A percentile compares a stretch with the other conserved stretches of the same genome.
These are phyloP conservation scores for Poeciliopsis presidionis DNA, from an alignment of 2,797 vertebrate genomes.

Conservation along the genomic window DNA sequence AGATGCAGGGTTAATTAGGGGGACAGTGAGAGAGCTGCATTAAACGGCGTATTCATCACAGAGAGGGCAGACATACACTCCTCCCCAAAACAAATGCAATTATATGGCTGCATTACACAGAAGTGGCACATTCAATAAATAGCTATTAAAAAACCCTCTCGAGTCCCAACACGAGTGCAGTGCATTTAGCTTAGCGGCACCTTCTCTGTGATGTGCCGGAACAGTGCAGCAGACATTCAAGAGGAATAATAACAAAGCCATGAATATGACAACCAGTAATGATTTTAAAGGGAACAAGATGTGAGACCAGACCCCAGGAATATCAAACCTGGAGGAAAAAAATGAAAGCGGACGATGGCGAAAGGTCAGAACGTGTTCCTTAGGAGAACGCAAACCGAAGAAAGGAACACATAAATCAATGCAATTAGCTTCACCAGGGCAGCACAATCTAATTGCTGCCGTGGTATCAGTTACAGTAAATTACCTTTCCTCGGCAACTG, in stretches of 20 bases:
- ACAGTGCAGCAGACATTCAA: neutral
- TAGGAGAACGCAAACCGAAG: neutral
- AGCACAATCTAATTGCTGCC: conserved; percentile 40
- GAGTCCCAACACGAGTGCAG: neutral
- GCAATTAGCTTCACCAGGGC: conserved; percentile 11
- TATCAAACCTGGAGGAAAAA: neutral
- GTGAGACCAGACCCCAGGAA: conserved; percentile 12
- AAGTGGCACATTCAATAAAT: conserved; percentile 12
- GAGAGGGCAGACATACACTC: conserved; percentile 31
- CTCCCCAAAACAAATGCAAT: conserved; percentile 25
- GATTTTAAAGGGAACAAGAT: conserved; percentile 1
- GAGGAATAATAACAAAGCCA: neutral
- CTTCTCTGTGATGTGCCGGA: conserved; percentile 1
- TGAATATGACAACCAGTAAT: neutral
- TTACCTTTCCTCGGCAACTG: conserved; percentile 36
- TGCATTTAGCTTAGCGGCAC: conserved; percentile 5
- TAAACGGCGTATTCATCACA: conserved; percentile 34
- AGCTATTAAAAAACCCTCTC: conserved; percentile 11
- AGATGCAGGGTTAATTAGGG: conserved; percentile 20
- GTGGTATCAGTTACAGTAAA: conserved; percentile 38
- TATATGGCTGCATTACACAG: conserved; percentile 7
- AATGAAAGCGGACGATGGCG: neutral
- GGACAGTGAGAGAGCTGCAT: conserved; percentile 30
- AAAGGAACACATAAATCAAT: conserved; percentile 12
- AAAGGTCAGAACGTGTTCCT: neutral